Conservation (phyloP, 30 jellyfish, hydroid and myxozoan species). For the Mastigias papua region DNA sequence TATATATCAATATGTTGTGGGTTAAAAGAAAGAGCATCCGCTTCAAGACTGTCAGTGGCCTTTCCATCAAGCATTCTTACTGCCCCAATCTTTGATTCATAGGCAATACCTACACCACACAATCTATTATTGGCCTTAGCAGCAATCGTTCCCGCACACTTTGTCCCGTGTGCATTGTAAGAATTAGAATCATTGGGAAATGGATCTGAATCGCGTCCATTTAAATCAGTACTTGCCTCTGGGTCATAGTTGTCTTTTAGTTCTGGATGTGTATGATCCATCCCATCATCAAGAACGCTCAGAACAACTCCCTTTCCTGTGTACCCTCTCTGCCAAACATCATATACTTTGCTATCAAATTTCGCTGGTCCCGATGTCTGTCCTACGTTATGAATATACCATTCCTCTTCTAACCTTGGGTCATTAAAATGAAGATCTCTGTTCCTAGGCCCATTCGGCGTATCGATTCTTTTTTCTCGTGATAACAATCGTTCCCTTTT, state of each 20-base stretch:
- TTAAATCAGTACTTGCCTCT: conserved; percentile 90
- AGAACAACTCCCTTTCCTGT: conserved; percentile 93
- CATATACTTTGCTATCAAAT: conserved; percentile 79
- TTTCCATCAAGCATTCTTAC: conserved; percentile 96
- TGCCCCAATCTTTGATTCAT: conserved; percentile 93
- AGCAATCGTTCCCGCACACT: conserved; percentile 98
- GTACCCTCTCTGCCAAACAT: conserved; percentile 91
- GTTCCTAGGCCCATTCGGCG: not conserved
- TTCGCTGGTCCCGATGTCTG: conserved; percentile 94
- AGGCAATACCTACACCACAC: conserved; percentile 99
- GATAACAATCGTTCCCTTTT: conserved; percentile 79
- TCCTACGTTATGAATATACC: conserved; percentile 91
- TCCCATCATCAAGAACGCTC: conserved; percentile 97
- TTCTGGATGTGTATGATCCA: conserved; percentile 99
- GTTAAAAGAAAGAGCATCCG: conserved; percentile 92
- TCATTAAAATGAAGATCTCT: conserved; percentile 65
- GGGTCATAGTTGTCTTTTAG: conserved; percentile 91
- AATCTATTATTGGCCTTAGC: conserved; percentile 93
- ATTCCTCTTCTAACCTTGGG: conserved; percentile 75
- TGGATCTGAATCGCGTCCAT: conserved; percentile 96
- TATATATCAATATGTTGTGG: conserved; percentile 92
- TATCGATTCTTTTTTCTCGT: conserved; percentile 85
- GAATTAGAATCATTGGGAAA: conserved; percentile 98
- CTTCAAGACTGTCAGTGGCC: conserved; percentile 98
- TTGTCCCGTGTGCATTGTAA: conserved; percentile 98